phyloP scores from a whole-genome alignment of 2,113 vertebrate species.

The Tupaia tana region DNA sequence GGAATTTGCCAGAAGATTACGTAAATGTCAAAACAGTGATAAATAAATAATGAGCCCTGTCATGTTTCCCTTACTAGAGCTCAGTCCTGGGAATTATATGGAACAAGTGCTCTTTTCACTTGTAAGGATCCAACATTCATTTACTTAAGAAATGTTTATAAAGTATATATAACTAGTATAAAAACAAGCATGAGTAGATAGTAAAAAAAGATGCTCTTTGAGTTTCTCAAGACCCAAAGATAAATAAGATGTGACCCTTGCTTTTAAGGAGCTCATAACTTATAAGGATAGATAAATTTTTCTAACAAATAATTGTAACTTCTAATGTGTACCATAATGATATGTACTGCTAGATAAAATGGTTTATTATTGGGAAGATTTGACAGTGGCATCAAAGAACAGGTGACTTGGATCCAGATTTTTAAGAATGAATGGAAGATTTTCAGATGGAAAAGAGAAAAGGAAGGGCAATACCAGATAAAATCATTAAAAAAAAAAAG shows the following conservation, averaged over 20 bases:
- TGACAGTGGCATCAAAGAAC: background rate
- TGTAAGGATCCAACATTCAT: background rate
- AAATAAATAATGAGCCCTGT: background rate
- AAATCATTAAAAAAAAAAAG: background rate
- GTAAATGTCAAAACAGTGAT: background rate
- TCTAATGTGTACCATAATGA: background rate
- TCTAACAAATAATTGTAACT: background rate
- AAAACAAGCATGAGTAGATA: too few relatives aligned
- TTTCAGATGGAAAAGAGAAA: background rate
- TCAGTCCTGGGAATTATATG: background rate
- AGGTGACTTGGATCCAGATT: background rate
- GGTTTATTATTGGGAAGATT: background rate
- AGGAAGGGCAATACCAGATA: background rate
- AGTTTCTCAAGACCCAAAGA: background rate
- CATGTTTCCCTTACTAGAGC: background rate
- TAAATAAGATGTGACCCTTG: background rate
- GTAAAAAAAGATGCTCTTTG: background rate
- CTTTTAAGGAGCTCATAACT: background rate
- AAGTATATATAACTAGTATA: background rate
- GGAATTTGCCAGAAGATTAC: background rate
- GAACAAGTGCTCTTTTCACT: background rate
- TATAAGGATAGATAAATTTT: background rate
- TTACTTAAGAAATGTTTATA: slow-evolving; percentile 5
- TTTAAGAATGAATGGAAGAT: background rate
- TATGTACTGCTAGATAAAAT: background rate